These are phyloP conservation scores for Megalops atlanticus DNA, from an alignment of 2,113 vertebrate genomes.

Conservation along the genomic window DNA sequence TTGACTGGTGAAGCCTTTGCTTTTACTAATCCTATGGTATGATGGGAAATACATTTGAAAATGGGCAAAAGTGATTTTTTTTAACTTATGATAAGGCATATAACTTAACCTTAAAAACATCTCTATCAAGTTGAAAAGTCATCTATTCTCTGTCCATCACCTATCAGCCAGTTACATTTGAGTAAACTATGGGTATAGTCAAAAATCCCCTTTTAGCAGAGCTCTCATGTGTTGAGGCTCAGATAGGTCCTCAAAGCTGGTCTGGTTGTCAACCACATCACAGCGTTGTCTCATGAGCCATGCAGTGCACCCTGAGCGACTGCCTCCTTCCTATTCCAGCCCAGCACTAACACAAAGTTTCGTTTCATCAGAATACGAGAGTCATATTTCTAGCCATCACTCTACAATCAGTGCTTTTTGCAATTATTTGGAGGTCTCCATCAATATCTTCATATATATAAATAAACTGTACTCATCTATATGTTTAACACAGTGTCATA, in stretches of 20 bases:
- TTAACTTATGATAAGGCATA: neutral
- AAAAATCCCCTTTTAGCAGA: constrained; percentile 14
- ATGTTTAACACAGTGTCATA: too few relatives aligned
- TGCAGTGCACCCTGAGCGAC: too few relatives aligned
- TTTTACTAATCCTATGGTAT: neutral
- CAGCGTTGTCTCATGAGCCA: neutral
- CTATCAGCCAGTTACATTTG: neutral
- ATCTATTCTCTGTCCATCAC: neutral
- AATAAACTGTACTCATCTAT: too few relatives aligned
- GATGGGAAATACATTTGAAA: neutral
- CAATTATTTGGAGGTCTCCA: too few relatives aligned
- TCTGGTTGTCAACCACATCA: neutral
- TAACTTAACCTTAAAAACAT: neutral
- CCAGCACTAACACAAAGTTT: constrained; percentile 41
- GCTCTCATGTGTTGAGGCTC: neutral
- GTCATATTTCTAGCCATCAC: too few relatives aligned
- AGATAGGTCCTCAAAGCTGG: neutral
- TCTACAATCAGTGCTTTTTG: too few relatives aligned
- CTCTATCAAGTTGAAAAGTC: neutral
- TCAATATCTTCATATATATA: too few relatives aligned
- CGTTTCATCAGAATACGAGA: constrained; percentile 67
- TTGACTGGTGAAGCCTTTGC: neutral
- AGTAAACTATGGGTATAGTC: neutral
- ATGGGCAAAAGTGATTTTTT: neutral
- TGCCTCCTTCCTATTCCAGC: neutral